A percentile compares a stretch with the other conserved stretches of the same genome.
phyloP scores from a whole-genome alignment of 2,113 vertebrate species.

The Bungarus multicinctus region DNA sequence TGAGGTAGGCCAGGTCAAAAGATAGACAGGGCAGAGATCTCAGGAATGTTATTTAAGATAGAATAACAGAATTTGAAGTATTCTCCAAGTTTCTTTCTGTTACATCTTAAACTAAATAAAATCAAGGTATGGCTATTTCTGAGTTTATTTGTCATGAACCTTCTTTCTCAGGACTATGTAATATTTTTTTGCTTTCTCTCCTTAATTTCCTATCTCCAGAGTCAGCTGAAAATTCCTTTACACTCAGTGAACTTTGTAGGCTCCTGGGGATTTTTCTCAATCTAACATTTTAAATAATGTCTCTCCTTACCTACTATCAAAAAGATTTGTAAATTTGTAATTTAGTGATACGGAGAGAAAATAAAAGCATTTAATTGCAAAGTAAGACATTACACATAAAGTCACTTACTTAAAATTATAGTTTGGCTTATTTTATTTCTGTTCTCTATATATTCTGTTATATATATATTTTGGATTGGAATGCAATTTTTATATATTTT shows the following conservation, averaged over 20 bases:
- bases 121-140: neutral
- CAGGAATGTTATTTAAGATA: neutral
- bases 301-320: neutral
- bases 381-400: neutral
- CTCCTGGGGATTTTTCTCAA: neutral
- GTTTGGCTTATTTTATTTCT: neutral
- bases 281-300: neutral
- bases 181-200: neutral
- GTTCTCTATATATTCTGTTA: neutral
- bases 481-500: neutral
- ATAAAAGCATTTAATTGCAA: neutral
- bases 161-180: neutral
- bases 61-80: neutral
- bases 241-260: neutral
- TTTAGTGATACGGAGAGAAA: neutral
- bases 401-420: neutral
- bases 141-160: neutral
- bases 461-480: neutral
- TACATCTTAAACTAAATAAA: neutral
- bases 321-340: neutral
- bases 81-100: neutral
- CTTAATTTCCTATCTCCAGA: neutral
- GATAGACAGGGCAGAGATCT: neutral
- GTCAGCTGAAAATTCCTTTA: neutral
- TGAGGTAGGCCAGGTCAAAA: neutral